Percentiles rank a stretch among this genome's conserved stretches.
Conservation (phyloP, 2,888 invertebrate species). For the Invenusta paracnida region DNA sequence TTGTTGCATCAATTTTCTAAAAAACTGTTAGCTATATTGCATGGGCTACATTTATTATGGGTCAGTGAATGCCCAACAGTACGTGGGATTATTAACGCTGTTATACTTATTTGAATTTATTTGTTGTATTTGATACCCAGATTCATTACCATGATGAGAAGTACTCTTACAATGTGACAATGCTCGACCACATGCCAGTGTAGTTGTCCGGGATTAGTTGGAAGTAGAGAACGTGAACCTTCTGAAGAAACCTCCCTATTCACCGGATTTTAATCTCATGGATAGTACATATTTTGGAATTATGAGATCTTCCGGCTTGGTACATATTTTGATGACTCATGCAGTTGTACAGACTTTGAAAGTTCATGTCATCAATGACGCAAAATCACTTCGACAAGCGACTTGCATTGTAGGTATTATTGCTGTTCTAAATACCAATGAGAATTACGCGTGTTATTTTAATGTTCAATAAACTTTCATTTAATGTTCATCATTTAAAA, state of each 20-base stretch:
- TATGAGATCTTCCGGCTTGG: not conserved
- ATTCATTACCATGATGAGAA: not conserved
- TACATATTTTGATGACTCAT: not conserved
- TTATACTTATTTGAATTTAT: too few species aligned
- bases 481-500: not conserved
- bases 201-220: not conserved
- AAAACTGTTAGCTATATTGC: not conserved
- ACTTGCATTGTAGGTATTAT: not conserved
- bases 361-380: not conserved
- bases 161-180: not conserved
- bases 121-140: not conserved
- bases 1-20: not conserved
- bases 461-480: not conserved
- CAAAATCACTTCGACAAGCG: not conserved
- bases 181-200: not conserved
- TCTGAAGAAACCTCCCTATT: not conserved
- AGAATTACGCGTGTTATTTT: not conserved
- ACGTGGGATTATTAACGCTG: not conserved
- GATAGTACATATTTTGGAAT: not conserved
- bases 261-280: not conserved
- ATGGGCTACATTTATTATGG: not conserved
- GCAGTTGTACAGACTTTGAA: not conserved
- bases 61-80: not conserved
- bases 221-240: not conserved
- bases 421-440: not conserved